Base-by-base conservation (phyloP, 2,113 vertebrate species). In the Empidonax alnorum region DNA sequence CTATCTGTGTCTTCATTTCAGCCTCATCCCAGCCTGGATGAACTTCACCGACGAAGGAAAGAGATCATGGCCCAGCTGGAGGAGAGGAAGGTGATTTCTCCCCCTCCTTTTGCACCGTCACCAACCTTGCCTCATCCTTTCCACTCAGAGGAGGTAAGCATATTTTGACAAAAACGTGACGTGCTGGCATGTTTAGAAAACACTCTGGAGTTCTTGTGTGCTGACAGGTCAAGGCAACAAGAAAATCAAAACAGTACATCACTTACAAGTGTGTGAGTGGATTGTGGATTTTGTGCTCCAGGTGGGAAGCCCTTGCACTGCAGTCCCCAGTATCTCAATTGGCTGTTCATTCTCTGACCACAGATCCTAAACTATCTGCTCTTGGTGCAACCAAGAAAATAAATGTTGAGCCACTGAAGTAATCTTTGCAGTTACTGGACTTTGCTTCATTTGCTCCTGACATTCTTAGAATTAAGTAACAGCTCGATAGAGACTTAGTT, bases 21-120 rank as follows among this genome's bases (percentile, higher is more conserved):
- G 87, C 96, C 98, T 27, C 99, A 99, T 94, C 98, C 98, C 73
- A 99, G 99, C 94, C 97, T 99, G 74, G 99, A 99, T 72, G 99
- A 99, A 75, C 97, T 99, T 75, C 99, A 99, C 96, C 98, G 98
- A 49, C 98, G 99, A 61, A 98, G 99, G 15, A 99, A 99, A 86
- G 99, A 99, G 97, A 98, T 99, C 78, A 98, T 99, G 98, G 99
- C 99, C 46, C 99, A 99, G 81, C 97, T 99, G 20, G 99, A 99
- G 95, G 99, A 99, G 96, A 98, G 99, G 90, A 99, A 99, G 86
- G 99, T 99, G 67, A 99, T 99, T 96, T 99, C 99, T 37, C 99
- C 99, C 30, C 99, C 99, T 84, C 99, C 99, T 41, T 99, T 99
- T 67, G 99, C 99, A 46, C 98, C 99, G 3, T 99, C 99, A 4